These are phyloP conservation scores for Colletes gigas DNA, from an alignment of 1,140 invertebrate species.

Conservation along the genomic window DNA sequence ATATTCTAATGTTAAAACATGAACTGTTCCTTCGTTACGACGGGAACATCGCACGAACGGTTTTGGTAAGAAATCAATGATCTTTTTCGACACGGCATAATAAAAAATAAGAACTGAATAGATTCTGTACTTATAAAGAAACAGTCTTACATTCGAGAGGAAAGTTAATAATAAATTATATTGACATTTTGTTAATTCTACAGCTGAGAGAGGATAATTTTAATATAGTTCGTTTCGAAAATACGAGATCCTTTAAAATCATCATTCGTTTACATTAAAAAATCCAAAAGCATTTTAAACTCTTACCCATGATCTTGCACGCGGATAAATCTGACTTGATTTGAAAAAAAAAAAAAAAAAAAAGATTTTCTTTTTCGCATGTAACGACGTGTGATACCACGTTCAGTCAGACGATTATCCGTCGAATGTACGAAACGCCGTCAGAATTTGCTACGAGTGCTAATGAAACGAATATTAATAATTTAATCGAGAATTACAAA, in stretches of 20 bases:
- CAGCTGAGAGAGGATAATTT: background rate
- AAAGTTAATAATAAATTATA: constrained; percentile 11
- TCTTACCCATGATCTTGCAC: background rate
- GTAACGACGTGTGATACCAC: background rate
- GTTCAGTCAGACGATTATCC: background rate
- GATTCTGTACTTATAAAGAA: background rate
- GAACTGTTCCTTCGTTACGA: background rate
- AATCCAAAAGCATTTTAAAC: background rate
- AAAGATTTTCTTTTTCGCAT: too few relatives aligned
- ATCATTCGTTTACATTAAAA: background rate
- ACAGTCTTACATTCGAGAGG: background rate
- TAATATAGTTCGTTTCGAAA: constrained; percentile 2
- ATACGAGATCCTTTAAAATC: background rate
- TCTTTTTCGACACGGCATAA: background rate
- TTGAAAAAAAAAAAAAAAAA: too few relatives aligned
- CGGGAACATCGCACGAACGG: background rate
- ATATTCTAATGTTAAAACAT: background rate
- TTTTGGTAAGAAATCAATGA: background rate
- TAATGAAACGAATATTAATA: constrained; percentile 49
- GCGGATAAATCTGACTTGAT: background rate
- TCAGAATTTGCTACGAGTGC: background rate
- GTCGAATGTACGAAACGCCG: background rate
- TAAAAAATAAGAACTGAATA: constrained; percentile 2
- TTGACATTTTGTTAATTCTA: background rate
- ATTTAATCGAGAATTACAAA: constrained; percentile 32